Base-by-base conservation (phyloP, 2,113 vertebrate genomes). In the Uropsilus gracilis region DNA sequence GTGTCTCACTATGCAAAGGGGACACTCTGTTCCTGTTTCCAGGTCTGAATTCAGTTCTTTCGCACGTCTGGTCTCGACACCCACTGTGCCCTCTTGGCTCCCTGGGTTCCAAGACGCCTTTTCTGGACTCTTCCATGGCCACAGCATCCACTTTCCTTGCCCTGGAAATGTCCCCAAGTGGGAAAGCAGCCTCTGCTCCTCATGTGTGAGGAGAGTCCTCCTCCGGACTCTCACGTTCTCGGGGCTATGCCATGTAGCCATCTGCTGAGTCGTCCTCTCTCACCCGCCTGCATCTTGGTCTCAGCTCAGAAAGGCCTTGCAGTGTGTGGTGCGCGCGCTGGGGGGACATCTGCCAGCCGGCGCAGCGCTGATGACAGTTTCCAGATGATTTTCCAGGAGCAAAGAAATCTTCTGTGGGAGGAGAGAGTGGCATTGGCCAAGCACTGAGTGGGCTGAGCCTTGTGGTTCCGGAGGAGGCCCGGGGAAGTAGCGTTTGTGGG, bases 311-410 rank as follows among this genome's bases (percentile, higher is more conserved):
- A 96, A 84, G 39, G 91, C 84, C 93, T 93, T 91, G 80, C 57
- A 95, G 91, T 93, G 95, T 94, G 91, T 93, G 91, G 95, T 93
- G 93, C 3, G 0, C 71, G 78, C 91, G 91, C 94, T 73, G 88
- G 12, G 89, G 75, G 91, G 93, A 82, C 90, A 95, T 94, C 72
- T 97, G 96, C 96, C 97, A 97, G 85, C 84, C 66, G 53, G 96
- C 83, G 48, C 91, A 12, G 93, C 90, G 96, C 96, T 93, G 95
- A 97, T 96, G 97, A 97, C 97, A 97, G 94, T 95, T 96, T 96
- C 89, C 95, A 97, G 96, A 97, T 95, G 96, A 94, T 94, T 97
- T 97, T 97, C 91, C 95, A 96, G 95, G 89, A 96, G 94, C 93
- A 91, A 50, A 97, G 93, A 95, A 85, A 87, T 93, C 91, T 92